Evolutionary conservation across 2,888 invertebrate genomes (phyloP).

Genomic region (Frankliniella intonsa): DNA sequence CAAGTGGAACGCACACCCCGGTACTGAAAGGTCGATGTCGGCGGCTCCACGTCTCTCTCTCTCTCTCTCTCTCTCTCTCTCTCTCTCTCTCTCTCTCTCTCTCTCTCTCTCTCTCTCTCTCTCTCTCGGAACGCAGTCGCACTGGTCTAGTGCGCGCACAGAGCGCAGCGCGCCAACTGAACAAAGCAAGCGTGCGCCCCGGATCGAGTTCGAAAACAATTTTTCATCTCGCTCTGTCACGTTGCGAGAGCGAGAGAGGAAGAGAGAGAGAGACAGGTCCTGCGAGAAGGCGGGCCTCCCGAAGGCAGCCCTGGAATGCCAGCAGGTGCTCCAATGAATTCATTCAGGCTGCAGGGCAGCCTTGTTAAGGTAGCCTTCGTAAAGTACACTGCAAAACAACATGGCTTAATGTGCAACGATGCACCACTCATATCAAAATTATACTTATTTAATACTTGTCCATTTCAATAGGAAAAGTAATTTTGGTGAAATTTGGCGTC

Average conservation of each 20-base stretch:
- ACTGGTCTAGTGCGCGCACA: no score
- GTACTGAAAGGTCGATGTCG: slow-evolving; percentile 24
- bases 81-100: slow-evolving; percentile 1
- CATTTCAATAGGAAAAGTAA: background rate
- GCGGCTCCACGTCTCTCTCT: background rate
- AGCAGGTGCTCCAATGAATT: slow-evolving; percentile 24
- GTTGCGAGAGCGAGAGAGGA: background rate
- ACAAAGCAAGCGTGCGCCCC: background rate
- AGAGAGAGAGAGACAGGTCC: background rate
- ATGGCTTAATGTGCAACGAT: no score
- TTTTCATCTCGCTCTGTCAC: no score
- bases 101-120: slow-evolving; percentile 1
- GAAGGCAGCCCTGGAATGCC: slow-evolving; percentile 11
- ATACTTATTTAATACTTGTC: no score
- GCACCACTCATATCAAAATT: no score
- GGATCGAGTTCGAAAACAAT: no score
- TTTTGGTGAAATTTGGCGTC: background rate
- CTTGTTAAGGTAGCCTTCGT: slow-evolving; percentile 9
- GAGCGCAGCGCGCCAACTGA: background rate
- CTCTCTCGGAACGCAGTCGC: background rate
- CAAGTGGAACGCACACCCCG: background rate
- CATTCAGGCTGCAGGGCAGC: background rate
- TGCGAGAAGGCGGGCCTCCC: background rate
- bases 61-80: background rate
- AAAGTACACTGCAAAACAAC: background rate